Evolutionary conservation across 1,140 invertebrate species (phyloP).

Genomic region (Papilio helenus): DNA sequence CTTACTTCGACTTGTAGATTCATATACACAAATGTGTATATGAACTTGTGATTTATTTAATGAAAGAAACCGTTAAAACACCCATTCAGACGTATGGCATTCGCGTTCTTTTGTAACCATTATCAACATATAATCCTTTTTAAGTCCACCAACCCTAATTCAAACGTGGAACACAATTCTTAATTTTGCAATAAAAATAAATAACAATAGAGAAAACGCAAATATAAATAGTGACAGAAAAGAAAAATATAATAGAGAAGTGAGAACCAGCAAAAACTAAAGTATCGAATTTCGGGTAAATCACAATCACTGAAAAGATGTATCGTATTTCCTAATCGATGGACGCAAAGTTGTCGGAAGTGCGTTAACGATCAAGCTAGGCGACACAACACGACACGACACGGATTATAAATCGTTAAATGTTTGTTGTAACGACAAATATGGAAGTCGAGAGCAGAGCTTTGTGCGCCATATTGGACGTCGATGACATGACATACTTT

Average conservation of each 20-base stretch:
- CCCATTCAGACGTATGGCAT: background rate
- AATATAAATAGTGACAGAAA: background rate
- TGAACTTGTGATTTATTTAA: too few species aligned
- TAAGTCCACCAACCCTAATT: background rate
- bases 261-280: slow-evolving; percentile 15
- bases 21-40: too few species aligned
- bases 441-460: background rate
- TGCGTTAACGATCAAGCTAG: slow-evolving; percentile 18
- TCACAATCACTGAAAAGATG: slow-evolving; percentile 11
- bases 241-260: background rate
- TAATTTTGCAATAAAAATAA: slow-evolving; percentile 7
- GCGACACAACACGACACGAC: background rate
- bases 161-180: background rate
- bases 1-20: too few species aligned
- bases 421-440: slow-evolving; percentile 7
- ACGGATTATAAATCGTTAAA: slow-evolving; percentile 28
- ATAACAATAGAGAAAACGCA: slow-evolving; percentile 4
- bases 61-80: too few species aligned
- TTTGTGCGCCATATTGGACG: slow-evolving; percentile 5
- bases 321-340: slow-evolving; percentile 9
- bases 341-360: slow-evolving; percentile 1
- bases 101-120: background rate
- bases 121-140: background rate
- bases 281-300: slow-evolving; percentile 8
- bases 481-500: slow-evolving; percentile 26